Conservation (phyloP, 2,797 vertebrate species). For the Lepidocolaptes lacrymiger region DNA sequence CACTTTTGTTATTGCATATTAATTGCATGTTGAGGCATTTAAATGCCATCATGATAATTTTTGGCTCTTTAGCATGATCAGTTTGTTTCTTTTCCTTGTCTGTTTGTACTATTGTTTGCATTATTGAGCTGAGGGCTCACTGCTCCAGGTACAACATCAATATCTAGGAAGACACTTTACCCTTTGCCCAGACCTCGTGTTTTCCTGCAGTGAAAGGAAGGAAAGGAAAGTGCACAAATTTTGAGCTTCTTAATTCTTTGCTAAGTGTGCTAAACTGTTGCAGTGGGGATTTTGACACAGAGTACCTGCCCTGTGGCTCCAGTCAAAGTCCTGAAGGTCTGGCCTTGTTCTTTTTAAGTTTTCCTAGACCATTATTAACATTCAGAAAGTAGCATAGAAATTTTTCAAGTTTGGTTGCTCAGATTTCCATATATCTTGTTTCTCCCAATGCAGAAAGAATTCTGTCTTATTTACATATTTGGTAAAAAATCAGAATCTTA, state of each 20-base stretch:
- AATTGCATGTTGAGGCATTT: slow-evolving; percentile 12
- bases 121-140: not conserved
- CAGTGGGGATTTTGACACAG: not conserved
- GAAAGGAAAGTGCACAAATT: not conserved
- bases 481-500: not conserved
- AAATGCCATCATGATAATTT: not conserved
- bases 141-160: not conserved
- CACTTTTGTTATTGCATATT: not conserved
- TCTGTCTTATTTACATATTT: not conserved
- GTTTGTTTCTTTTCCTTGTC: not conserved
- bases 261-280: fast-evolving
- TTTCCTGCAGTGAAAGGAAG: not conserved
- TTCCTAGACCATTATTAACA: not conserved
- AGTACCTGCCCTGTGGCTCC: not conserved
- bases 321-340: not conserved
- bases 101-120: not conserved
- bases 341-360: not conserved
- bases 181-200: not conserved
- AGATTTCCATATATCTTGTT: not conserved
- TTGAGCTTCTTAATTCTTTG: not conserved
- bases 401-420: not conserved
- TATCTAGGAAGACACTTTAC: not conserved
- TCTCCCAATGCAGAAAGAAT: not conserved
- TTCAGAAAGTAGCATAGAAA: not conserved
- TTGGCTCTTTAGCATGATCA: not conserved